Conservation (phyloP, 2,113 vertebrate genomes). For the Larimichthys crocea region DNA sequence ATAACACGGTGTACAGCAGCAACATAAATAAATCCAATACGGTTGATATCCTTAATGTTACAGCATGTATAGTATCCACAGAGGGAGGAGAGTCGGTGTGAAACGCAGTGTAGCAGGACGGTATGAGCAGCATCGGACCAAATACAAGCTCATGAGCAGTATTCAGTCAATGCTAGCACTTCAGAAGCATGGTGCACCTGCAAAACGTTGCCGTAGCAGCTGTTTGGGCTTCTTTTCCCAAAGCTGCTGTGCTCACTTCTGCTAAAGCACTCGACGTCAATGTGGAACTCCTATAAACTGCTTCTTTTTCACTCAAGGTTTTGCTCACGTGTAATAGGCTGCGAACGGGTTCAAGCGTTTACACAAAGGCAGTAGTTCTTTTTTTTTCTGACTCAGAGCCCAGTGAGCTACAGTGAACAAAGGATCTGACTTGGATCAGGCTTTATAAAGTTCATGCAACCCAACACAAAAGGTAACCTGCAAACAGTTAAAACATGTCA, state of each 20-base stretch:
- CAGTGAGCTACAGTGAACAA: not conserved
- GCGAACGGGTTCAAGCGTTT: not conserved
- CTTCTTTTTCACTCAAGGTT: slow-evolving; percentile 5
- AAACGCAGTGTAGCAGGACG: not conserved
- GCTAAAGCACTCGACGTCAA: slow-evolving; percentile 4
- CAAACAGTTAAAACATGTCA: slow-evolving; percentile 10
- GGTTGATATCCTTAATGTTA: not conserved
- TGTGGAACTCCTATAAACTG: slow-evolving; percentile 1
- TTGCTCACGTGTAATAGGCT: not conserved
- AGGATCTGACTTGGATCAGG: not conserved
- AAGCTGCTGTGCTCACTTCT: slow-evolving; percentile 12
- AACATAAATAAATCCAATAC: not conserved
- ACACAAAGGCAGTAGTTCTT: not conserved
- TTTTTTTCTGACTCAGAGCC: not conserved
- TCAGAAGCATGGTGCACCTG: not conserved
- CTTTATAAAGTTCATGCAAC: not conserved
- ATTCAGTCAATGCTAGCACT: not conserved
- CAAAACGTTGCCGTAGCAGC: not conserved
- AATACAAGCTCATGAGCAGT: slow-evolving; percentile 6
- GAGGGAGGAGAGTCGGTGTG: not conserved
- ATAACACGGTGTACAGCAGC: not conserved
- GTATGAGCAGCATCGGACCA: not conserved
- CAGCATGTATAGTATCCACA: not conserved
- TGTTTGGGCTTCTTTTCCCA: not conserved
- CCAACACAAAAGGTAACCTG: not conserved